Conservation (phyloP, 2,113 vertebrate genomes). For the Gallinago paraguaiae region DNA sequence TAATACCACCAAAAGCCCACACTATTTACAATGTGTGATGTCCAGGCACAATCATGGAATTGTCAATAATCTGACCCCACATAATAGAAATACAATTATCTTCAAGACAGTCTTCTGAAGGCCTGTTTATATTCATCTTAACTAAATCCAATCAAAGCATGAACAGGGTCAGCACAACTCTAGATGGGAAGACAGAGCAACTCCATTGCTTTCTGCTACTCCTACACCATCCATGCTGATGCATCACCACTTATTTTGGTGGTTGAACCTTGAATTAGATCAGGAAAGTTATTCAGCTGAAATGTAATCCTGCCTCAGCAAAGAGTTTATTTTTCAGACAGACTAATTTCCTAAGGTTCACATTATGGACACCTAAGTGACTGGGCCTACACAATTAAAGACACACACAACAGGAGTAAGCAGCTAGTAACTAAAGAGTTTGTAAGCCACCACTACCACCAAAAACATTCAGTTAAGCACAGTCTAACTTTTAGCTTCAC, state of each 20-base stretch:
- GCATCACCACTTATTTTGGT: background rate
- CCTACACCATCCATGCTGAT: background rate
- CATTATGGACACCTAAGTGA: background rate
- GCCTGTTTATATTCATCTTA: background rate
- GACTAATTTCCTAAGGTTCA: background rate
- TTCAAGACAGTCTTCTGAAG: background rate
- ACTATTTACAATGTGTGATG: background rate
- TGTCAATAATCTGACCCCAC: background rate
- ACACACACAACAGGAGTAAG: background rate
- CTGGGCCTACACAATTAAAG: background rate
- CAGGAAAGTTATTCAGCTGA: background rate
- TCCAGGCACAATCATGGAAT: background rate
- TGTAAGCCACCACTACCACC: background rate
- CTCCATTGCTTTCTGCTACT: background rate
- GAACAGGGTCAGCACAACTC: background rate
- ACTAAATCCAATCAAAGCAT: background rate
- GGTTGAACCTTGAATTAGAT: background rate
- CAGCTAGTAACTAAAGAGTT: background rate
- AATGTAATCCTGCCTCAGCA: background rate
- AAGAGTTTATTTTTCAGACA: background rate
- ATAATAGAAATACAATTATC: background rate
- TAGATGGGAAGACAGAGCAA: background rate
- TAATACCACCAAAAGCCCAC: background rate
- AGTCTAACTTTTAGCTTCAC: background rate
- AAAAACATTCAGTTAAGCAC: background rate